These are phyloP conservation scores for Galbula dea DNA, from an alignment of 2,113 vertebrate species.

Conservation along the genomic window DNA sequence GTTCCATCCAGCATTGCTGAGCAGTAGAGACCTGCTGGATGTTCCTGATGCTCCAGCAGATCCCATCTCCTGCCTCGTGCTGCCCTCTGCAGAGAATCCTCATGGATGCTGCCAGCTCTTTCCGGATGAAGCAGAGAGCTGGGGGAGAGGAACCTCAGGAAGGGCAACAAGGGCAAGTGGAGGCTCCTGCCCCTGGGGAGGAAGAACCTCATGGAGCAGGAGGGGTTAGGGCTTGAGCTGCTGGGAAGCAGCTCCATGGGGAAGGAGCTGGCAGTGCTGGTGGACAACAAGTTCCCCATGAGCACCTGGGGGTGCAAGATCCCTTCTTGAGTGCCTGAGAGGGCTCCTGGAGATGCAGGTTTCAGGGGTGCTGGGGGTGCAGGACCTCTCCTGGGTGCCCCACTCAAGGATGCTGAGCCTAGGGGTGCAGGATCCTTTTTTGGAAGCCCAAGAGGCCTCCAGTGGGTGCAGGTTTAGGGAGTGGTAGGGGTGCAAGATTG, in stretches of 20 bases:
- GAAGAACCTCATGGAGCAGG: too few species aligned
- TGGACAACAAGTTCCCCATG: too few species aligned
- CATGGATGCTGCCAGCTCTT: neutral
- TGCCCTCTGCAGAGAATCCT: constrained; percentile 25
- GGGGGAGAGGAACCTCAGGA: too few species aligned
- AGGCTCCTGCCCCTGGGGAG: too few species aligned
- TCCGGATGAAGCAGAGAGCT: neutral
- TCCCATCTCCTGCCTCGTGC: neutral
- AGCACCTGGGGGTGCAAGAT: neutral
- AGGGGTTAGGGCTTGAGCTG: too few species aligned
- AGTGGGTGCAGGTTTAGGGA: too few species aligned
- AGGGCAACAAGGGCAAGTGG: too few species aligned
- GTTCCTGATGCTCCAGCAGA: neutral
- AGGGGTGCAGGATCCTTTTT: neutral
- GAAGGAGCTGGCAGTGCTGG: too few species aligned
- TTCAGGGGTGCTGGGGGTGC: neutral
- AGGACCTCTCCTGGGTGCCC: neutral
- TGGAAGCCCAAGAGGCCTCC: too few species aligned
- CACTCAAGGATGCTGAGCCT: too few species aligned
- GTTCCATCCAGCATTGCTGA: neutral
- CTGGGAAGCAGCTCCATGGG: too few species aligned
- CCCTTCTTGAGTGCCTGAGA: neutral
- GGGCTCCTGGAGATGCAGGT: too few species aligned
- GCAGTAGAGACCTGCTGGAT: neutral
- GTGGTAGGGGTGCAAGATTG: neutral